Base-by-base conservation (phyloP, 1,140 invertebrate genomes). In the Diachasmimorpha longicaudata region DNA sequence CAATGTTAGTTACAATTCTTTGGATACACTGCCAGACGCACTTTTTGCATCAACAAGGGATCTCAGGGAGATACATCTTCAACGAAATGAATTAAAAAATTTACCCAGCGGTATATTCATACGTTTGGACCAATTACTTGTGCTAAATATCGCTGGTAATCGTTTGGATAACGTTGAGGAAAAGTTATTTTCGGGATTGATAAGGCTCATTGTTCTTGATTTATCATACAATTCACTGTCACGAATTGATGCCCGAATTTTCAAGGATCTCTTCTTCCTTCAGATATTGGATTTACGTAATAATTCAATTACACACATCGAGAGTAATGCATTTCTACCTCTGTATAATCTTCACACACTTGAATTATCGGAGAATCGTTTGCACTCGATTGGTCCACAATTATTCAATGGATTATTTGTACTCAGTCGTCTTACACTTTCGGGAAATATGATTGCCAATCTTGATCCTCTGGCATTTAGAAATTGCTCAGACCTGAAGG, bases 401-500 rank as follows among this genome's bases (percentile, higher is more conserved):
- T 90, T 96, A 48, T 95, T 97, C 86, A 95, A 96, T 85, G 95
- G 95, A 0, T 88, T 96, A 19, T 95, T 94, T 86, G 94, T 96
- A 16, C 88, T 97, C 6, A 95, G 93, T 79, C 95, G 96, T 85
- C 89, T 97, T 14, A 95, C 94, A 10, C 88, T 97, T 0, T 96
- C 96, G 81, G 94, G 95, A 78, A 97, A 97, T 89, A 89, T 93
- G 72, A 92, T 98, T 14, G 92, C 93, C n/a, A 92, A 90, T 77
- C 91, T 97, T 75, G 94, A 96, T 85, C 89, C 91, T 11, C 92
- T 94, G 79, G 94, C 96, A n/a, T 97, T 97, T 82, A 93, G 93
- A 87, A 98, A 97, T 87, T 95, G 95, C 82, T 96, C 95, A 4
- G 95, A 95, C 80, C 89, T 98, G n/a, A 96, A 96, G 87, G 96